These are phyloP conservation scores for Opisthocomus hoazin DNA, from an alignment of 2,113 vertebrate species.

Conservation along the genomic window DNA sequence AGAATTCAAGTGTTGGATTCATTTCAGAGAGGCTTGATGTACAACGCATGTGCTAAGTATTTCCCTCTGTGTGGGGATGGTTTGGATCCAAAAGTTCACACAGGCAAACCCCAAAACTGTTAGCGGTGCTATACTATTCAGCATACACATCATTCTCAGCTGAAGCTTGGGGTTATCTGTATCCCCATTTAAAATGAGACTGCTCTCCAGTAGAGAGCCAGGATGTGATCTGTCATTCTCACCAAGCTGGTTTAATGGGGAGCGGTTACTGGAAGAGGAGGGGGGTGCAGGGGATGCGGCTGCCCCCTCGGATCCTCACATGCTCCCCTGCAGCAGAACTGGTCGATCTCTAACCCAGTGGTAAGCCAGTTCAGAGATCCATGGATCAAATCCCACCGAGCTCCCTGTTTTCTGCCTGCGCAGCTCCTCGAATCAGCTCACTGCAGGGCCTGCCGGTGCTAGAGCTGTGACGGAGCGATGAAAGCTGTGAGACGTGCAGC, in stretches of 20 bases:
- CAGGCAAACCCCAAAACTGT: neutral
- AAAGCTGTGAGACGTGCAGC: rapidly evolving
- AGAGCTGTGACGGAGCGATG: neutral
- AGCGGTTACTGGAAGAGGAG: neutral
- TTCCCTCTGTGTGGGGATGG: neutral
- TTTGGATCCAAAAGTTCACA: neutral
- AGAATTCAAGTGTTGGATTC: neutral
- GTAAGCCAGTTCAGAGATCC: neutral
- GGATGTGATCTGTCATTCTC: neutral
- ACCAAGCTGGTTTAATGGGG: neutral
- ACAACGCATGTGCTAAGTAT: neutral
- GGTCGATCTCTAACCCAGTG: neutral
- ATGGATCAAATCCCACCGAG: neutral
- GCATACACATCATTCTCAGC: neutral
- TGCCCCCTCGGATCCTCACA: neutral
- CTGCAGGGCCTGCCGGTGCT: rapidly evolving
- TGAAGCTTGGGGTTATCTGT: neutral
- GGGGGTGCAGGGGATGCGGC: rapidly evolving
- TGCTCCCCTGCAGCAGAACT: neutral
- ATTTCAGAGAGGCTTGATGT: neutral
- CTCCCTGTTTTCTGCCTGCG: rapidly evolving
- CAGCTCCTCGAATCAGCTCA: neutral
- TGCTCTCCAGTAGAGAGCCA: neutral
- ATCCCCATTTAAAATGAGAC: neutral
- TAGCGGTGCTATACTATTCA: neutral